Base-by-base conservation (phyloP, 2,797 vertebrate species). In the Leuciscus waleckii region DNA sequence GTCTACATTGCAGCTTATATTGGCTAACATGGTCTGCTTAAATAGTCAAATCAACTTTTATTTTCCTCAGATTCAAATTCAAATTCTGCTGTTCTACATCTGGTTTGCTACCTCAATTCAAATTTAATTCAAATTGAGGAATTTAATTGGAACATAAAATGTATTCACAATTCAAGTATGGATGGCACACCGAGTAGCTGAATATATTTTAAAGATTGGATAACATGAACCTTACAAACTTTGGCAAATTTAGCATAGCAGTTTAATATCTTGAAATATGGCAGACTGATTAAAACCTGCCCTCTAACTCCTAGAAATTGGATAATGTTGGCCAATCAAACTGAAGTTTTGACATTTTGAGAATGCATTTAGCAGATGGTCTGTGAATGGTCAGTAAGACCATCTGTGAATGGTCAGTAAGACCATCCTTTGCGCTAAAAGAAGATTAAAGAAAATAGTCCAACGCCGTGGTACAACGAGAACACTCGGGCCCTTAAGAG, bases 281-380 rank as follows among this genome's bases (percentile, higher is more conserved):
- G 51, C 1, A 61, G 51, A 23, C 17, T 71, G 68, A 61, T 32
- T 16, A 63, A 74, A 82, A 14, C n/a, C 5, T 23, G n/a, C 68
- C 16, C 37, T 21, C 2, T 10, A 14, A 16, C 32, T 69, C 8
- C n/a, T 73, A 37, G 17, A 70, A 74, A 74, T 81, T 56, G 26
- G n/a, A 43, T 21, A 74, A 32, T 73, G 37, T 41, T 43, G 46
- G 69, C 37, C 39, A 74, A 63, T 82, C 69, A 74, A 41, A 82
- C 71, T 43, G 39, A 63, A 74, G 39, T 17, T 49, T 73, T 58
- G 1, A 16, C 19, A 6, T 49, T 58, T 61, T 74, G 13, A 82
- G 26, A 58, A 46, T 35, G 68, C 8, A 46, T 61, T 51, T 11
- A 49, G 68, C 43, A 80, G 79, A 51, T 68, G 29, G 43, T 80